phyloP scores from a whole-genome alignment of 2,797 vertebrate genomes.

The Schizopygopsis malacanthus region DNA sequence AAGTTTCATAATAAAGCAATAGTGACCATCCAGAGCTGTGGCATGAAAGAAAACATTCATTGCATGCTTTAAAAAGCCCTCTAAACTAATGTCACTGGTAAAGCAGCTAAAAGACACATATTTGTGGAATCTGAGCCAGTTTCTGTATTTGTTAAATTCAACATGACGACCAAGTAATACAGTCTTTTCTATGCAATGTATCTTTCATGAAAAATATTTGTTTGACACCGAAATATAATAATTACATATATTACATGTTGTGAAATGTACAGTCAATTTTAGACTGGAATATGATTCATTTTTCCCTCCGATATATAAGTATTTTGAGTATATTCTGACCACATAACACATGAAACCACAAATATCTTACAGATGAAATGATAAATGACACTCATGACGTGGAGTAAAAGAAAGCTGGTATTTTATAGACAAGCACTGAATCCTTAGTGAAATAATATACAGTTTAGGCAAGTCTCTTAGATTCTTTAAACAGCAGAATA shows the following conservation, averaged over 20 bases:
- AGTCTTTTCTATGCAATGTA: not conserved
- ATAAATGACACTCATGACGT: constrained; percentile 31
- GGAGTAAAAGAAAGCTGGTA: constrained; percentile 66
- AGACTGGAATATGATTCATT: not conserved
- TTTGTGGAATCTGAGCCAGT: not conserved
- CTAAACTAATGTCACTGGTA: not conserved
- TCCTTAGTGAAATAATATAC: constrained; percentile 63
- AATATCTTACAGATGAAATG: not conserved
- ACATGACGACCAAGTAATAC: not conserved
- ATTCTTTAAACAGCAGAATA: constrained; percentile 52
- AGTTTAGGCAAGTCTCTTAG: constrained; percentile 62
- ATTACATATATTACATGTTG: not conserved
- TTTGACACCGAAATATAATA: not conserved
- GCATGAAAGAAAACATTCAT: not conserved
- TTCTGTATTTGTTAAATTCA: not conserved
- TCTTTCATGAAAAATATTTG: not conserved
- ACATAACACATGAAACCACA: not conserved
- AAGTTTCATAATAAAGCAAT: not conserved
- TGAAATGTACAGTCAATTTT: not conserved
- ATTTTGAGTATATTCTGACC: not conserved
- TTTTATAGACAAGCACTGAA: constrained; percentile 59
- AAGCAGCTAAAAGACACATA: not conserved
- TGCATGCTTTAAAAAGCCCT: not conserved
- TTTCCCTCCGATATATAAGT: not conserved
- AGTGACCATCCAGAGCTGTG: not conserved